These are phyloP conservation scores for Ophion costatus DNA, from an alignment of 2,888 invertebrate genomes.

Conservation along the genomic window DNA sequence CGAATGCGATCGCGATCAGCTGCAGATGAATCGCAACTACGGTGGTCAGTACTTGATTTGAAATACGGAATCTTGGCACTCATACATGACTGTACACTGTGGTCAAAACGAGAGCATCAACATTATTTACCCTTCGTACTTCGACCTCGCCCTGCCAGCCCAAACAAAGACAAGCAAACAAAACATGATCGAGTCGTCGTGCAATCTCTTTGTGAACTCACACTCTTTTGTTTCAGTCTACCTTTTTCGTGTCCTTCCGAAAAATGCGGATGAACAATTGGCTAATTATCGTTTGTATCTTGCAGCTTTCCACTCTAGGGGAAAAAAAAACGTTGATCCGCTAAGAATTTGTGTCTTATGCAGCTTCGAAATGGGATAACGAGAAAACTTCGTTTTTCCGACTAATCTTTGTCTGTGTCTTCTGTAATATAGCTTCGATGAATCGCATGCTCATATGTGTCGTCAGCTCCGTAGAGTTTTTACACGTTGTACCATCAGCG, in stretches of 20 bases:
- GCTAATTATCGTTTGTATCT: conserved; percentile 42
- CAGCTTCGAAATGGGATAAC: conserved; percentile 46
- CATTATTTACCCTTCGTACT: not conserved
- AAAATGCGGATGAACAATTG: conserved; percentile 40
- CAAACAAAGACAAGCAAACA: conserved; percentile 9
- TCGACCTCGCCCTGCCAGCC: not conserved
- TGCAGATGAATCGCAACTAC: conserved; percentile 90
- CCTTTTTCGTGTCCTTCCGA: conserved; percentile 7
- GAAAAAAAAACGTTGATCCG: conserved; percentile 8
- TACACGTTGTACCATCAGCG: conserved; percentile 9
- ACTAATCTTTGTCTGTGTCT: conserved; percentile 32
- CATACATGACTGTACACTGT: not conserved
- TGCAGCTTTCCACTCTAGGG: conserved; percentile 50
- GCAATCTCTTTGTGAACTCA: conserved; percentile 9
- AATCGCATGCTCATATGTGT: conserved; percentile 55
- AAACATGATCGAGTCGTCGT: conserved; percentile 1
- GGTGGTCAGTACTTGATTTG: conserved; percentile 88
- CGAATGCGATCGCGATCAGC: conserved; percentile 94
- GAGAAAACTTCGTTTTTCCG: conserved; percentile 4
- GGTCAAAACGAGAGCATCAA: not conserved
- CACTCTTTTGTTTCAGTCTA: conserved; percentile 42
- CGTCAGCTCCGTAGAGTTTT: conserved; percentile 30
- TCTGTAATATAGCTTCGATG: conserved; percentile 46
- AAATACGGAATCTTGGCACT: not conserved
- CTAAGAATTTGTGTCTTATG: conserved; percentile 41